Conservation (phyloP, 2,113 vertebrate species). For the Sylvilagus bachmani region DNA sequence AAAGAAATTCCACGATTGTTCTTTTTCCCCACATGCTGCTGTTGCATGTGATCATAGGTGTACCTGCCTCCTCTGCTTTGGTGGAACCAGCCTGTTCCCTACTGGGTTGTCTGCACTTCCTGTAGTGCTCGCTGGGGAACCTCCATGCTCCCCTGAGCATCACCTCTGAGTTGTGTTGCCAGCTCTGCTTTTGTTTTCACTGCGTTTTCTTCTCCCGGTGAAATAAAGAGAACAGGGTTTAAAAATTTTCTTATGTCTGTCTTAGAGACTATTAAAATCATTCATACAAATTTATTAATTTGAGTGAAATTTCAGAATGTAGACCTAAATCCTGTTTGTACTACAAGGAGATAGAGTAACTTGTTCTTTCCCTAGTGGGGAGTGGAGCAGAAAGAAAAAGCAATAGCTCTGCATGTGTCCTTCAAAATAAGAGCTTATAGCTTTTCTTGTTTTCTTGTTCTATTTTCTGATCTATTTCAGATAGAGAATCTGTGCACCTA, state of each 20-base stretch:
- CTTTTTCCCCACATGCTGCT: conserved; percentile 14
- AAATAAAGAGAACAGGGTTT: conserved; percentile 67
- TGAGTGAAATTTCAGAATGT: conserved; percentile 41
- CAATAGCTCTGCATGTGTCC: not conserved
- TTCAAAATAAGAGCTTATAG: not conserved
- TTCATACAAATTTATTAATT: conserved; percentile 52
- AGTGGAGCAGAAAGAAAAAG: not conserved
- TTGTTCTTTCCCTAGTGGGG: not conserved
- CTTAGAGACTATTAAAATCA: conserved; percentile 34
- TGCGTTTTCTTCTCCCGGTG: not conserved
- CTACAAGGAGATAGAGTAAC: not conserved
- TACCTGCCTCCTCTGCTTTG: conserved; percentile 72
- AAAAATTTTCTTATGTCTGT: conserved; percentile 33
- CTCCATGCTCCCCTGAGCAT: conserved; percentile 31
- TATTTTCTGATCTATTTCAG: conserved; percentile 60
- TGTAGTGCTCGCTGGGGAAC: conserved; percentile 55
- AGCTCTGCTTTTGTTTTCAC: conserved; percentile 52
- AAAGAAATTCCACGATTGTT: conserved; percentile 38
- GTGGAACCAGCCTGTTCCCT: not conserved
- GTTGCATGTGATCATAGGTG: not conserved
- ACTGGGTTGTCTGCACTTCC: conserved; percentile 77
- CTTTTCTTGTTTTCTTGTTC: conserved; percentile 9
- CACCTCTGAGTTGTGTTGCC: conserved; percentile 35
- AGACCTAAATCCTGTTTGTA: conserved; percentile 47
- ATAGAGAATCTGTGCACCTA: not conserved